phyloP scores from a whole-genome alignment of 1,140 invertebrate genomes.

The Stegodyphus dumicola region DNA sequence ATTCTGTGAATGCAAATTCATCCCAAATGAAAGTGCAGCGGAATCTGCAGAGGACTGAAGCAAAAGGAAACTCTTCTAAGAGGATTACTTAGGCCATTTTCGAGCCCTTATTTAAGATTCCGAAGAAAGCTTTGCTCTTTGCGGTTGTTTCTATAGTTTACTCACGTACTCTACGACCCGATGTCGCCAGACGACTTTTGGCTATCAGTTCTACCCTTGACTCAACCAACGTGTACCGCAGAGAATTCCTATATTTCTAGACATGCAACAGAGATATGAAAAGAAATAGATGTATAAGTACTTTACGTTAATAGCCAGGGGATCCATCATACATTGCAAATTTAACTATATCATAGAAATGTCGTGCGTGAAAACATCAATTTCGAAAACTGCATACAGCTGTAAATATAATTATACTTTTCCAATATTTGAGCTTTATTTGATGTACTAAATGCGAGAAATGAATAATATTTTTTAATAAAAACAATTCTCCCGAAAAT shows the following conservation, averaged over 20 bases:
- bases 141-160: slow-evolving; percentile 27
- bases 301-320: slow-evolving; percentile 1
- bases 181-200: slow-evolving; percentile 43
- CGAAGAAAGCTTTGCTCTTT: slow-evolving; percentile 31
- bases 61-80: slow-evolving; percentile 18
- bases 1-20: slow-evolving; percentile 33
- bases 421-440: too few species aligned
- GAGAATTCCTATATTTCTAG: slow-evolving; percentile 6
- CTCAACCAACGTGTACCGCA: slow-evolving; percentile 21
- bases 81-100: slow-evolving; percentile 48
- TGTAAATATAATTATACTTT: too few species aligned
- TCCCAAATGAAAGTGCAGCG: not conserved
- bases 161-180: slow-evolving; percentile 26
- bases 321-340: not conserved
- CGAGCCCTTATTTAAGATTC: slow-evolving; percentile 41
- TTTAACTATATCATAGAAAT: not conserved
- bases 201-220: slow-evolving; percentile 36
- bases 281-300: slow-evolving; percentile 24
- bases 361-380: not conserved
- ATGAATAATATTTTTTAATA: too few species aligned
- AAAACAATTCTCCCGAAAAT: too few species aligned
- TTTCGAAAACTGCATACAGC: too few species aligned
- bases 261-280: slow-evolving; percentile 13
- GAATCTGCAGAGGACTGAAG: slow-evolving; percentile 5
- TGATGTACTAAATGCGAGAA: too few species aligned